Evolutionary conservation across 2,797 vertebrate species (phyloP).

Genomic region (Sebastes nivosus): DNA sequence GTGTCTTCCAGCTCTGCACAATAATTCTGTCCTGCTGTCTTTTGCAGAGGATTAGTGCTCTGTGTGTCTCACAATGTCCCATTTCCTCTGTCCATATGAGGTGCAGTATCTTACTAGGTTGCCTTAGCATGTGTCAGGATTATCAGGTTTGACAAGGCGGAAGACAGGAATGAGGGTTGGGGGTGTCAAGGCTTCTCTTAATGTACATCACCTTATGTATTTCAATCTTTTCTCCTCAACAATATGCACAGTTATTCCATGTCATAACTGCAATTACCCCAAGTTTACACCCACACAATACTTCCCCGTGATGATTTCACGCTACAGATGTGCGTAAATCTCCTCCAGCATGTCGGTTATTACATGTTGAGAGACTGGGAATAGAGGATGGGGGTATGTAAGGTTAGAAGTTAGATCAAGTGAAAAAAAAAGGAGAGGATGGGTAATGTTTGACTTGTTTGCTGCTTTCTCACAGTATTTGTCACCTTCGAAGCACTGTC

Average conservation of each 20-base stretch:
- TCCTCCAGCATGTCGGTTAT: not conserved
- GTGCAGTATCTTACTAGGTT: conserved; percentile 33
- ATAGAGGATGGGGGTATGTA: conserved; percentile 3
- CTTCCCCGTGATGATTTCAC: conserved; percentile 20
- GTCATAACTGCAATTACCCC: conserved; percentile 10
- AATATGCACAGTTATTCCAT: not conserved
- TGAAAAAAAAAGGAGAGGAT: not conserved
- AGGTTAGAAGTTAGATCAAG: conserved; percentile 16
- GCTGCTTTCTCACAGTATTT: not conserved
- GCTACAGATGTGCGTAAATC: not conserved
- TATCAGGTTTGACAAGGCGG: conserved; percentile 49
- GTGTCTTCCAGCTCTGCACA: conserved; percentile 34
- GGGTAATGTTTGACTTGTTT: not conserved
- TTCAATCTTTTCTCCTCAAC: not conserved
- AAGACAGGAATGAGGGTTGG: conserved; percentile 20
- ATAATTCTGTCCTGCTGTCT: conserved; percentile 41
- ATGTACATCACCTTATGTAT: not conserved
- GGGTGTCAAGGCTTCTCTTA: not conserved
- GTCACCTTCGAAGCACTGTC: conserved; percentile 2
- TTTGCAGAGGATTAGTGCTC: conserved; percentile 40
- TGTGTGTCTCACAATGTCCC: conserved; percentile 36
- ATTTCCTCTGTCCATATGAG: conserved; percentile 40
- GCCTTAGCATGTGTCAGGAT: conserved; percentile 41
- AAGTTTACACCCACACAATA: conserved; percentile 3
- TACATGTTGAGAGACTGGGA: conserved; percentile 19